These are phyloP conservation scores for Meloe dianella DNA, from an alignment of 2,888 invertebrate species.

Conservation along the genomic window DNA sequence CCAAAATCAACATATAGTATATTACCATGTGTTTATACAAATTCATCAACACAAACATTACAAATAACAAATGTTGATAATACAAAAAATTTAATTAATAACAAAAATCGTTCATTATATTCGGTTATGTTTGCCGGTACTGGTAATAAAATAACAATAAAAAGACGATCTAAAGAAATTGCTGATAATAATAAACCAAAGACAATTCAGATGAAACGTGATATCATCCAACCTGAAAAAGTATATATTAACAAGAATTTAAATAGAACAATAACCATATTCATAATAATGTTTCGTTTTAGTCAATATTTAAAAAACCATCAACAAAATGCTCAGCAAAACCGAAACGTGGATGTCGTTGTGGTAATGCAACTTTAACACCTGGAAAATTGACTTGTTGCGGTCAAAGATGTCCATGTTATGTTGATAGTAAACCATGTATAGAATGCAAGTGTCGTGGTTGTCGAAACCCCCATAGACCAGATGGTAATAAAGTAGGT, in stretches of 20 bases:
- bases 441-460: conserved; percentile 90
- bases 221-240: conserved; percentile 23
- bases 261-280: neutral
- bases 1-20: conserved; percentile 78
- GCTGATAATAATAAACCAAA: conserved; percentile 60
- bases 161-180: conserved; percentile 68
- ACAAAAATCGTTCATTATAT: conserved; percentile 68
- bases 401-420: conserved; percentile 93
- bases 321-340: conserved; percentile 57
- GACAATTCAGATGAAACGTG: conserved; percentile 37
- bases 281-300: conserved; percentile 42
- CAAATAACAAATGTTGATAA: conserved; percentile 37
- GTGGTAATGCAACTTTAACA: conserved; percentile 87
- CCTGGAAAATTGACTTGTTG: conserved; percentile 92
- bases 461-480: conserved; percentile 88
- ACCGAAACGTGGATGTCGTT: conserved; percentile 80
- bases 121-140: conserved; percentile 82
- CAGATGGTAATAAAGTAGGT: conserved; percentile 78
- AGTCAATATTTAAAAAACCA: conserved; percentile 63
- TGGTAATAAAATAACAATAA: conserved; percentile 84
- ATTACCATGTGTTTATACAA: conserved; percentile 74
- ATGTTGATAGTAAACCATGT: conserved; percentile 88
- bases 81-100: conserved; percentile 43
- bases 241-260: too few species aligned
- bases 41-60: conserved; percentile 65